These are phyloP conservation scores for Oconnorella tubifera DNA, from an alignment of 2,888 invertebrate genomes.

Conservation along the genomic window DNA sequence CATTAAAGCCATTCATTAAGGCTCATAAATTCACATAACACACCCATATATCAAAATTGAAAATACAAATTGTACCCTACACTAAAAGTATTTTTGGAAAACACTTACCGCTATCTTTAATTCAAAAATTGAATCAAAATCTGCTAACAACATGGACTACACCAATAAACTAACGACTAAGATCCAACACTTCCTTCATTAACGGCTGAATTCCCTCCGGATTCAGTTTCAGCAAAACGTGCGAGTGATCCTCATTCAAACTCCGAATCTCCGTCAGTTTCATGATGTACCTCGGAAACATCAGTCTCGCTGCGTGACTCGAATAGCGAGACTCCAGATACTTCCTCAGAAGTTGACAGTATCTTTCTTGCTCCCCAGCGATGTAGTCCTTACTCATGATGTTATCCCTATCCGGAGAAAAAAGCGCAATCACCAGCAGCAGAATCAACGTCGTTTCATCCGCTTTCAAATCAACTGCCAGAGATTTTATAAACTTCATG, in stretches of 20 bases:
- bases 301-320: slow-evolving; percentile 40
- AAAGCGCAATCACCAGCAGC: slow-evolving; percentile 84
- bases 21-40: no score
- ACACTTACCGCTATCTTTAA: no score
- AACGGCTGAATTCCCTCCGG: slow-evolving; percentile 87
- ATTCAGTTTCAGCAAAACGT: slow-evolving; percentile 88
- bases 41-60: no score
- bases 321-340: slow-evolving; percentile 52
- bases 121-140: no score
- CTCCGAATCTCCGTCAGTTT: slow-evolving; percentile 86
- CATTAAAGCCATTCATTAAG: no score
- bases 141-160: no score
- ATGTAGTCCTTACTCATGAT: slow-evolving; percentile 59
- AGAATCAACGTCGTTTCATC: slow-evolving; percentile 91
- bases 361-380: slow-evolving; percentile 52
- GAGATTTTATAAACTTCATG: slow-evolving; percentile 57
- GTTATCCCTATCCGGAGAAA: slow-evolving; percentile 77
- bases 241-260: slow-evolving; percentile 85
- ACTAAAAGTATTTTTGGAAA: no score
- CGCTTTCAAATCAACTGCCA: slow-evolving; percentile 75
- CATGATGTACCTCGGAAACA: slow-evolving; percentile 67
- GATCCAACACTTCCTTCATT: slow-evolving; percentile 90
- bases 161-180: no score
- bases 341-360: slow-evolving; percentile 49
- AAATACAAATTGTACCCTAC: no score